Evolutionary conservation across 64 coral and sea anemone species (phyloP).

Genomic region (Montipora foliosa): DNA sequence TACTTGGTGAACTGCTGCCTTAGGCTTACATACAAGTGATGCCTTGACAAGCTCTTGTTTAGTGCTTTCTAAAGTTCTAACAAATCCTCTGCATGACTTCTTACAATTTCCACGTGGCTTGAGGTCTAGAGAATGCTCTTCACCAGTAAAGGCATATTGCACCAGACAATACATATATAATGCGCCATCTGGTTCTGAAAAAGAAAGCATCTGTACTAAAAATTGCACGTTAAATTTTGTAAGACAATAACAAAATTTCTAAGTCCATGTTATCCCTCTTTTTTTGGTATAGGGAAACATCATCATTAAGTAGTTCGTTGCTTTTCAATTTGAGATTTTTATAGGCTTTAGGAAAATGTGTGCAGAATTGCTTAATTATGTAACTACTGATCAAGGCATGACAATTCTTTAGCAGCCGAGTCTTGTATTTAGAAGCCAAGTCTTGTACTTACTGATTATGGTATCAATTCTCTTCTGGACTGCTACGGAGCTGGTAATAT

Average conservation of each 20-base stretch:
- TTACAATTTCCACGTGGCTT: neutral
- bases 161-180: neutral
- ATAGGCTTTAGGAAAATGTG: no score
- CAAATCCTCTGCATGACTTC: neutral
- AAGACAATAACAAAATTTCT: neutral
- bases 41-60: neutral
- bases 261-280: no score
- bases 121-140: neutral
- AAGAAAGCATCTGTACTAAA: neutral
- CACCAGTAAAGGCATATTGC: neutral
- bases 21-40: neutral
- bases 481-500: neutral
- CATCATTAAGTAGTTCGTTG: no score
- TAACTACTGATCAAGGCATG: no score
- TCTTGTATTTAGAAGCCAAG: no score
- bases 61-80: constrained; percentile 1
- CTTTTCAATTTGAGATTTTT: no score
- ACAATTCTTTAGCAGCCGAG: neutral
- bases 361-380: no score
- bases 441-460: neutral
- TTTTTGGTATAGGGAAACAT: no score
- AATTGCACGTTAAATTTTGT: neutral
- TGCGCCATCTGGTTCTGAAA: neutral
- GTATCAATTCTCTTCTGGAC: neutral
- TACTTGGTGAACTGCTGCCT: neutral